Evolutionary conservation across 2,888 invertebrate genomes (phyloP).

Genomic region (Salticus scenicus): DNA sequence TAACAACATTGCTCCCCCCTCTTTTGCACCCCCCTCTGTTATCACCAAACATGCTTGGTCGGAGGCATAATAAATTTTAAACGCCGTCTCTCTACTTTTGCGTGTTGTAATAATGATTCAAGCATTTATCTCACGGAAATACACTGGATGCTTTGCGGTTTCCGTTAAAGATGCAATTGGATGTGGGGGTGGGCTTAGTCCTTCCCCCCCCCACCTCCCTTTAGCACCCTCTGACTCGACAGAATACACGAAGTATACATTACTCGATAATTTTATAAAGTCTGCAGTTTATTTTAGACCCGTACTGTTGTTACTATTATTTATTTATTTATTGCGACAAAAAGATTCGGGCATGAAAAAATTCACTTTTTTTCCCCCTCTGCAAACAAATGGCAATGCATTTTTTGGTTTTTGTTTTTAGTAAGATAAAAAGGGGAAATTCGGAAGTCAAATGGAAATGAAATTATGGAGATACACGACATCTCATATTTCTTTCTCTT

Average conservation of each 20-base stretch:
- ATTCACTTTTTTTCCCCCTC: neutral
- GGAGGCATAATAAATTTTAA: constrained; percentile 65
- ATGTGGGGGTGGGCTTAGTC: neutral
- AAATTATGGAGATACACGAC: constrained; percentile 16
- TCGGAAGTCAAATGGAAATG: constrained; percentile 35
- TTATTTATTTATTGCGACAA: constrained; percentile 9
- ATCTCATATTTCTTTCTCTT: constrained; percentile 15
- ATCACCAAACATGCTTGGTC: constrained; percentile 56
- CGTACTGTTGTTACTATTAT: constrained; percentile 1
- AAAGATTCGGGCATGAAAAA: neutral
- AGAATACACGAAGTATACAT: constrained; percentile 9
- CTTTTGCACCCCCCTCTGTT: constrained; percentile 22
- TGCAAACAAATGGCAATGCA: neutral
- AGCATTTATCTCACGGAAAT: constrained; percentile 67
- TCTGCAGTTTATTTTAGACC: neutral
- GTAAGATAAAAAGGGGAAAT: constrained; percentile 29
- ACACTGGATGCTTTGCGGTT: constrained; percentile 58
- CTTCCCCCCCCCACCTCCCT: neutral
- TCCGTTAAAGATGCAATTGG: constrained; percentile 53
- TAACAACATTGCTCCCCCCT: constrained; percentile 10
- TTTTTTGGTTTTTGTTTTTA: constrained; percentile 38
- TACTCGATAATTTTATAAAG: constrained; percentile 53
- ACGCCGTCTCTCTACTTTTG: constrained; percentile 44
- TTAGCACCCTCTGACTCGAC: constrained; percentile 49
- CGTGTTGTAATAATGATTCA: constrained; percentile 51